Evolutionary conservation across 2,888 invertebrate species (phyloP).

Genomic region (Himalopsyche kuldschensis): DNA sequence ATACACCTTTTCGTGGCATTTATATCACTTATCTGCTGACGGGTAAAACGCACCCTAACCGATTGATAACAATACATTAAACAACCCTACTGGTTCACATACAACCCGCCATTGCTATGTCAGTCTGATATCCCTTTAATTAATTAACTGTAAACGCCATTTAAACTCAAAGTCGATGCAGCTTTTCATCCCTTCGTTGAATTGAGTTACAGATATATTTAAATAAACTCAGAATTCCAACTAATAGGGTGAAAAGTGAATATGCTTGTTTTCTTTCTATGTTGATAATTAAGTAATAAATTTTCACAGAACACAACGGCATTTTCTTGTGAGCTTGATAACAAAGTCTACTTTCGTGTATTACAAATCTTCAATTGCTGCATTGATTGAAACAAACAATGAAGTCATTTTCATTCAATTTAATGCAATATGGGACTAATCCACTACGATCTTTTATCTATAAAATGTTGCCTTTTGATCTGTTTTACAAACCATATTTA

Average conservation of each 20-base stretch:
- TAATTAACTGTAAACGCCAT: constrained; percentile 24
- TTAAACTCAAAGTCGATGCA: background rate
- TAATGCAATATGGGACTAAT: no score
- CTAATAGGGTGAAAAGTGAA: background rate
- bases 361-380: no score
- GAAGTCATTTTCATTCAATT: no score
- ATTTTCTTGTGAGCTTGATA: no score
- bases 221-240: background rate
- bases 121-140: constrained; percentile 14
- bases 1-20: background rate
- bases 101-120: background rate
- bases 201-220: background rate
- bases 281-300: no score
- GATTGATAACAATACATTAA: background rate
- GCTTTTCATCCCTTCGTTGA: constrained; percentile 3
- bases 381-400: no score
- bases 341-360: no score
- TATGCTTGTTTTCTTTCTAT: background rate
- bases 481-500: no score
- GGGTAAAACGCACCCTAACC: background rate
- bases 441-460: no score
- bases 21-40: background rate
- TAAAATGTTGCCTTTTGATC: no score
- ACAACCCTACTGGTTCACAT: background rate
- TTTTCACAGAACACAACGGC: no score